Percentiles rank a stretch among this genome's conserved stretches.
These are phyloP conservation scores for Argya squamiceps DNA, from an alignment of 2,797 vertebrate genomes.

Conservation along the genomic window DNA sequence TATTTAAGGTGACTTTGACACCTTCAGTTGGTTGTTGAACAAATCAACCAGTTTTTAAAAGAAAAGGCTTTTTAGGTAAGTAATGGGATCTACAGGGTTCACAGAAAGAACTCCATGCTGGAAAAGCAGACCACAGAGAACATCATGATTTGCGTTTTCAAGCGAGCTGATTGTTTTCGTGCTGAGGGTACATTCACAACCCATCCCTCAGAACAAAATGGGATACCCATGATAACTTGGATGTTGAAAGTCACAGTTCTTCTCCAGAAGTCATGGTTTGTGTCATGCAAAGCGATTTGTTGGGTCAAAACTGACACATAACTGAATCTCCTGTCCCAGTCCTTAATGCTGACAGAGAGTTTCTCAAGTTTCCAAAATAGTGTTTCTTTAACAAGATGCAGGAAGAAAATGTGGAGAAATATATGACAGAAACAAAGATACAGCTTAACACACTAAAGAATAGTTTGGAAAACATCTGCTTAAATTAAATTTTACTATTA, in stretches of 20 bases:
- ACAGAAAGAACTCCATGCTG: neutral
- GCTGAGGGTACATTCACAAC: neutral
- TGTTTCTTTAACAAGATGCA: conserved; percentile 2
- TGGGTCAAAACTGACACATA: neutral
- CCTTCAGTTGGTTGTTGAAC: neutral
- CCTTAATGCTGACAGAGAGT: conserved; percentile 23
- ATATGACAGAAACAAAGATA: neutral
- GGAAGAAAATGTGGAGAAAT: neutral
- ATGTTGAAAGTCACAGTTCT: neutral
- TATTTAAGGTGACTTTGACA: neutral
- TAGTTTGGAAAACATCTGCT: conserved; percentile 2
- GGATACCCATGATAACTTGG: neutral
- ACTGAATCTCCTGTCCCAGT: neutral
- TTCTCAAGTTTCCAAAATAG: neutral
- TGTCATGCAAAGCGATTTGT: neutral
- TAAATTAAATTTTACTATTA: conserved; percentile 14
- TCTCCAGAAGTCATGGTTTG: neutral
- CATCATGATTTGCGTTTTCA: neutral
- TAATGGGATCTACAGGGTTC: neutral
- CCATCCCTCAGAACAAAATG: neutral
- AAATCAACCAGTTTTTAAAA: neutral
- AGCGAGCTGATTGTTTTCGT: neutral
- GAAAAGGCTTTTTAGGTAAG: neutral
- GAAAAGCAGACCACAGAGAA: neutral
- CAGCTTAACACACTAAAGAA: neutral